Evolutionary conservation across 2,888 invertebrate species (phyloP).

Genomic region (Achlya flavicornis): DNA sequence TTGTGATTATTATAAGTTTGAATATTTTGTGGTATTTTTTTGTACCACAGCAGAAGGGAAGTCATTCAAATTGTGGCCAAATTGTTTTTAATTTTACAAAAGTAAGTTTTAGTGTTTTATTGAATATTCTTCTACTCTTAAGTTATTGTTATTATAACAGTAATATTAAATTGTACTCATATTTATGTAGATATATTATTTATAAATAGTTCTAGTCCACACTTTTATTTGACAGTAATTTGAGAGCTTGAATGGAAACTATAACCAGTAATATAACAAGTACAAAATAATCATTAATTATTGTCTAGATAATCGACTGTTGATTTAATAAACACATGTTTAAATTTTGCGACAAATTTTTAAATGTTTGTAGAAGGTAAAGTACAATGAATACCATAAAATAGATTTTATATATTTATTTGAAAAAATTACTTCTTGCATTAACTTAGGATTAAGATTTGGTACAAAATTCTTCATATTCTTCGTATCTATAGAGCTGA

Average conservation of each 20-base stretch:
- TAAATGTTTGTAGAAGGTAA: background rate
- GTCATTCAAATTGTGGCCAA: conserved; percentile 50
- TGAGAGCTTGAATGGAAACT: background rate
- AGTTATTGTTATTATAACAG: conserved; percentile 40
- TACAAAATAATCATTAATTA: background rate
- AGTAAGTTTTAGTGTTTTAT: conserved; percentile 24
- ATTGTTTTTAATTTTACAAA: conserved; percentile 21
- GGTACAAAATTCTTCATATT: conserved; percentile 55
- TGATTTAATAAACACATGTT: background rate
- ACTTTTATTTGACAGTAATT: conserved; percentile 10
- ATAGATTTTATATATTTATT: conserved; percentile 44
- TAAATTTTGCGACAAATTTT: too few relatives aligned
- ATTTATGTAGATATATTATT: conserved; percentile 43
- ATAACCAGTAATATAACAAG: background rate
- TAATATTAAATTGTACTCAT: conserved; percentile 39
- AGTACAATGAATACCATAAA: conserved; percentile 20
- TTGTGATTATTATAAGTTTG: conserved; percentile 20
- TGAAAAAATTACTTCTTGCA: conserved; percentile 48
- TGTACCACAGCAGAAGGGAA: conserved; percentile 41
- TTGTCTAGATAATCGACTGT: too few relatives aligned
- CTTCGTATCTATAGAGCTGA: conserved; percentile 47
- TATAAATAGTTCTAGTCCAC: conserved; percentile 46
- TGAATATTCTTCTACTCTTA: conserved; percentile 30
- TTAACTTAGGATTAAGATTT: conserved; percentile 49
- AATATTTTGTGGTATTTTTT: conserved; percentile 22